Conservation (phyloP, 2,888 invertebrate genomes). For the Stenchaetothrips biformis region DNA sequence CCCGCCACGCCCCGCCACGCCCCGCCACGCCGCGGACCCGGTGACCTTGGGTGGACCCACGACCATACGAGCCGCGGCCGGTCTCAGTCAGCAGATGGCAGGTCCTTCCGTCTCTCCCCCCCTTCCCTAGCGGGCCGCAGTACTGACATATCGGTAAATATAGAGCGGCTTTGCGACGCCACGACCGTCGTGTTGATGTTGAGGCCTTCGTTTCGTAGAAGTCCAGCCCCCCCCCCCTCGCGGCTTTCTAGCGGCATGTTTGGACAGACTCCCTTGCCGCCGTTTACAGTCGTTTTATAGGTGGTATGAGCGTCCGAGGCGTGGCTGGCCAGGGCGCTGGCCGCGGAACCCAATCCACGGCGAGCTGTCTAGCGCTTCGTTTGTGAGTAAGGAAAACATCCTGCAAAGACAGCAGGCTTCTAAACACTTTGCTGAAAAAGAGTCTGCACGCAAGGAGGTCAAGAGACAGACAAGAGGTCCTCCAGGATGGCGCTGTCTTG, state of each 20-base stretch:
- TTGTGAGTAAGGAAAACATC: neutral
- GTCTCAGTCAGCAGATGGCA: neutral
- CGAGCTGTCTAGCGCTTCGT: neutral
- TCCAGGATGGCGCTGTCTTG: no score
- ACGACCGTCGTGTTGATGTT: neutral
- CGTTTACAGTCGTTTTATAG: no score
- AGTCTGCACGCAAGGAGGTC: neutral
- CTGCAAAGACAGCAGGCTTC: no score
- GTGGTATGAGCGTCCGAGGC: neutral
- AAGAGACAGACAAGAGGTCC: no score
- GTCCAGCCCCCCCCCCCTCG: neutral
- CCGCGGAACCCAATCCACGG: neutral
- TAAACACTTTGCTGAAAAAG: neutral
- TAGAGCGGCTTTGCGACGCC: neutral
- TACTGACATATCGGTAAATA: neutral
- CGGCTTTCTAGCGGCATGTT: no score
- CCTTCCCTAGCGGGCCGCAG: neutral
- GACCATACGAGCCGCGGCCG: neutral
- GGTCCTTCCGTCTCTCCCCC: neutral
- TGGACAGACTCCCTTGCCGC: no score
- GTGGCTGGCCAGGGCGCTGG: neutral
- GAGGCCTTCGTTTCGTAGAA: neutral
- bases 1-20: neutral
- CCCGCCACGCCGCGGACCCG: neutral
- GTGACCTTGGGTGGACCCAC: constrained; percentile 4